Conservation (phyloP, 1,140 invertebrate species). For the Tribolium madens region DNA sequence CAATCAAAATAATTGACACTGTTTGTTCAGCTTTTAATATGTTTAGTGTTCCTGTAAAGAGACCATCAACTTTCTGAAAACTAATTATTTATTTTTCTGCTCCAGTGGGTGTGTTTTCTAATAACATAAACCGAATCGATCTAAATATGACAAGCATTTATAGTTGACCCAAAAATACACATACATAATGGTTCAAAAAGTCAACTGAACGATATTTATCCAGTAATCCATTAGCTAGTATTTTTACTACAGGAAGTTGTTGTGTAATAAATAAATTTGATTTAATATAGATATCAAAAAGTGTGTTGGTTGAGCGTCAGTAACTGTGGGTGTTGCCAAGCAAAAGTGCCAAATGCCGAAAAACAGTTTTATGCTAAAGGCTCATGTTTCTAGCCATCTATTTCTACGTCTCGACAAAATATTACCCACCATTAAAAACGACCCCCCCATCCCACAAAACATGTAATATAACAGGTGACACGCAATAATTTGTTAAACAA, state of each 20-base stretch:
- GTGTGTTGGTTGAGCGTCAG: not conserved
- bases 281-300: not conserved
- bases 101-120: slow-evolving; percentile 14
- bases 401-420: slow-evolving; percentile 13
- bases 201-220: too few species aligned
- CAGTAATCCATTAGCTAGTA: too few species aligned
- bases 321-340: not conserved
- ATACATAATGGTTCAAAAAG: not conserved
- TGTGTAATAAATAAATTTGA: not conserved
- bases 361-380: slow-evolving; percentile 9
- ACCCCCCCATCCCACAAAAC: slow-evolving; percentile 1
- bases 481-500: slow-evolving; percentile 28
- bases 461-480: slow-evolving; percentile 36
- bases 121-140: slow-evolving; percentile 31
- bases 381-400: not conserved
- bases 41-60: slow-evolving; percentile 25
- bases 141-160: slow-evolving; percentile 22
- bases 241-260: not conserved
- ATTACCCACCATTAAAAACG: slow-evolving; percentile 8
- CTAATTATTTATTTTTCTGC: slow-evolving; percentile 33
- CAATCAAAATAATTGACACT: slow-evolving; percentile 48
- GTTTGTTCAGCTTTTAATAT: slow-evolving; percentile 45
- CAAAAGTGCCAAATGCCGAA: slow-evolving; percentile 7
- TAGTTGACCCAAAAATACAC: not conserved
- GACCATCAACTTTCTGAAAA: slow-evolving; percentile 10